Evolutionary conservation across 1,140 invertebrate genomes (phyloP).

Genomic region (Lucilia cuprina): DNA sequence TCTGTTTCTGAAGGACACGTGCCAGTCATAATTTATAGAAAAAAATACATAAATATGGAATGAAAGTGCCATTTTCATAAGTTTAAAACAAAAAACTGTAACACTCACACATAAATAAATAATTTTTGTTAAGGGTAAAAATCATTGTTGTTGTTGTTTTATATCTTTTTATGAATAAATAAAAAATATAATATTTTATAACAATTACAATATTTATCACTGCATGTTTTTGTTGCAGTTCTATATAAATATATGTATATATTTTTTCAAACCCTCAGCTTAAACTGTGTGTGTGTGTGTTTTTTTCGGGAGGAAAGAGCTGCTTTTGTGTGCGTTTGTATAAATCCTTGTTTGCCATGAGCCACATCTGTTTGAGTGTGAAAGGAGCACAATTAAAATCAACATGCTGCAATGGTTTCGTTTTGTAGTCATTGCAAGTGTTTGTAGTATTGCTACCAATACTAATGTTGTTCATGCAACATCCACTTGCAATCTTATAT

Average conservation of each 20-base stretch:
- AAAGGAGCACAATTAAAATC: background rate
- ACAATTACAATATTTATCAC: background rate
- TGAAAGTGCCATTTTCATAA: background rate
- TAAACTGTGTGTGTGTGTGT: no score
- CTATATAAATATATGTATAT: background rate
- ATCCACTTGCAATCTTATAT: no score
- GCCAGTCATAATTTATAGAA: background rate
- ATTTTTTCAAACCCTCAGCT: background rate
- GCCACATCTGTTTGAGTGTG: background rate
- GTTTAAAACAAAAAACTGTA: background rate
- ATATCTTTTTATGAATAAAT: background rate
- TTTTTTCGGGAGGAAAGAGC: background rate
- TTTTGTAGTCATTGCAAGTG: background rate
- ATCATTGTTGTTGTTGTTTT: background rate
- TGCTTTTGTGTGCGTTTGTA: background rate
- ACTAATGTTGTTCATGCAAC: background rate
- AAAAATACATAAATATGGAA: background rate
- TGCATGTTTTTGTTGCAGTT: no score
- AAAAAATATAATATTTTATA: background rate
- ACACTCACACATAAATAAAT: background rate
- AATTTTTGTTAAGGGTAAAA: background rate
- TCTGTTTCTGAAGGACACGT: slow-evolving; percentile 5
- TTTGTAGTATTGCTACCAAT: background rate
- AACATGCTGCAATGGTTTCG: slow-evolving; percentile 8
- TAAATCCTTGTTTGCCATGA: background rate